Percentiles rank a stretch among this genome's conserved stretches.
phyloP scores from a whole-genome alignment of 2,888 invertebrate genomes.

The Hirtodrosophila histrioides region DNA sequence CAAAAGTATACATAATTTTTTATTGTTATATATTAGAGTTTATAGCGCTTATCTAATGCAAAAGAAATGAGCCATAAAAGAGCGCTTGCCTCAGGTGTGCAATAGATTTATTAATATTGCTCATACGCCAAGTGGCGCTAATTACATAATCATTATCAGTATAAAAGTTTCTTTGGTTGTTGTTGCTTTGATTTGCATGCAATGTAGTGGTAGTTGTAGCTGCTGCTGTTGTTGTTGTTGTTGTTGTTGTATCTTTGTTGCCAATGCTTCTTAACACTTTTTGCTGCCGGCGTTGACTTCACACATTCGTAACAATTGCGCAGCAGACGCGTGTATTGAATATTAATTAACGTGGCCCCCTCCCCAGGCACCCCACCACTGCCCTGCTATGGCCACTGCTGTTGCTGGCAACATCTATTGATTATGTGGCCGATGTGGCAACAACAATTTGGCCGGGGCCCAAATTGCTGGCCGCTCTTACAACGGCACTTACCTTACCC shows the following conservation, averaged over 20 bases:
- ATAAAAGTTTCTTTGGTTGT: conserved; percentile 17
- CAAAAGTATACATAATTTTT: not conserved
- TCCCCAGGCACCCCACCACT: not conserved
- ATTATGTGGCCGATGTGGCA: conserved; percentile 63
- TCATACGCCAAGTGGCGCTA: conserved; percentile 51
- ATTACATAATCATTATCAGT: conserved; percentile 66
- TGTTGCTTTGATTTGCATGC: conserved; percentile 64
- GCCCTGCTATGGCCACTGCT: not conserved
- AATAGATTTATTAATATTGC: conserved; percentile 43
- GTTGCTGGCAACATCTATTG: conserved; percentile 36
- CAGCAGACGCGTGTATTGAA: conserved; percentile 69
- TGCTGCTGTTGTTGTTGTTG: conserved; percentile 18
- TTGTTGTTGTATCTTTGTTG: conserved; percentile 26
- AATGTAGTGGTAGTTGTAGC: conserved; percentile 24
- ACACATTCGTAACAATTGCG: conserved; percentile 79
- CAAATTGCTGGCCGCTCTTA: conserved; percentile 31
- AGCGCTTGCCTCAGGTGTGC: conserved; percentile 7
- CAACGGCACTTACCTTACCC: conserved; percentile 78
- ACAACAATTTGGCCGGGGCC: conserved; percentile 30
- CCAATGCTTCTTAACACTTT: conserved; percentile 63
- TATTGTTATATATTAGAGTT: conserved; percentile 11
- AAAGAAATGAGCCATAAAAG: conserved; percentile 12
- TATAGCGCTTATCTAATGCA: conserved; percentile 52
- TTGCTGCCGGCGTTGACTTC: conserved; percentile 58
- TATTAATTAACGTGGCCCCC: conserved; percentile 64